Conservation (phyloP, 2,797 vertebrate genomes). For the Sebastes umbrosus region DNA sequence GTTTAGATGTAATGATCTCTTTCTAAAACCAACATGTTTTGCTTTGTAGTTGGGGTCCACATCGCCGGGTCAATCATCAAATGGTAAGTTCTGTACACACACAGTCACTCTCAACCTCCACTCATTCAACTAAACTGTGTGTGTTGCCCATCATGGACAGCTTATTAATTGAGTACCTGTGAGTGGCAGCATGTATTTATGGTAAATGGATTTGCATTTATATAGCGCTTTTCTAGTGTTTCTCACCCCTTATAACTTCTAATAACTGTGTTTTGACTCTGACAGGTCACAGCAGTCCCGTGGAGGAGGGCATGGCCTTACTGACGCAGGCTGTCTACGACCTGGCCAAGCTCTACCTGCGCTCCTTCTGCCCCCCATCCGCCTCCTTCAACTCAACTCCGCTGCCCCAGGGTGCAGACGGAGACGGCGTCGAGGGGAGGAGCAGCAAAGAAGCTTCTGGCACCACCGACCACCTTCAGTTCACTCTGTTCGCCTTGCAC, state of each 20-base stretch:
- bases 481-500: constrained; percentile 93
- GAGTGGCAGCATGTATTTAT: neutral
- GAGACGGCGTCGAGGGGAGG: constrained; percentile 51
- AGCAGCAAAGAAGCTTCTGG: constrained; percentile 88
- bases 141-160: neutral
- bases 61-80: constrained; percentile 73
- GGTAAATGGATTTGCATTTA: too few species aligned
- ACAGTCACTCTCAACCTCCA: neutral
- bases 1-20: neutral
- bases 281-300: constrained; percentile 81
- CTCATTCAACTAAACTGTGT: neutral
- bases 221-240: too few species aligned
- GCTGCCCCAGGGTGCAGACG: constrained; percentile 13
- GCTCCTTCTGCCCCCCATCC: constrained; percentile 79
- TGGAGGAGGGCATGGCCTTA: constrained; percentile 85
- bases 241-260: neutral
- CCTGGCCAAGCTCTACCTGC: constrained; percentile 88
- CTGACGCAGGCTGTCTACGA: constrained; percentile 89
- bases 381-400: constrained; percentile 73
- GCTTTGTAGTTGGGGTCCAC: constrained; percentile 79
- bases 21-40: constrained; percentile 21
- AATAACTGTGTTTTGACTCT: neutral
- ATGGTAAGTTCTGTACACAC: constrained; percentile 73
- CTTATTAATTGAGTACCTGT: neutral
- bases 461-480: constrained; percentile 92